Base-by-base conservation (phyloP, 2,113 vertebrate species). In the Oryzias curvinotus region DNA sequence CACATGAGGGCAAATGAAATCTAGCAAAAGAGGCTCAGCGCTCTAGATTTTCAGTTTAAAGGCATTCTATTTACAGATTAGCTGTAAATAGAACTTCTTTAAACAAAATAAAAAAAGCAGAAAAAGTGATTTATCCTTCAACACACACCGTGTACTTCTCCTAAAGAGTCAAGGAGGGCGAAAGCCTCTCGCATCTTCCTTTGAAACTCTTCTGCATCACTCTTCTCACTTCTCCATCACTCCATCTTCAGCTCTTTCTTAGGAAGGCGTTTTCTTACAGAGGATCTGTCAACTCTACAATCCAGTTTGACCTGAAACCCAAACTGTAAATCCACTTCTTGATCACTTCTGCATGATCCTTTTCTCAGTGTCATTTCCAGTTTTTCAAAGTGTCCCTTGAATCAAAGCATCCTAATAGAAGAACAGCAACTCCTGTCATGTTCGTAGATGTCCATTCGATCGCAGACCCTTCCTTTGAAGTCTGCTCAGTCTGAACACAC, bases 131-230 rank as follows among this genome's bases (percentile, higher is more conserved):
- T 13, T 25, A n/a, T 41, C 43, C 7, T 56, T 19, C 44, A 23
- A 49, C 36, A 28, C 14, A 36, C n/a, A 26, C n/a, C n/a, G 17
- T 15, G 4, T 14, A 8, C 14, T 51, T 43, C 50, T 46, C 44
- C 17, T 28, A 41, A 15, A 4, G 5, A 43, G 28, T 44, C 5
- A 19, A 23, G 51, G 23, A n/a, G 26, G 25, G 51, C 15, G 19
- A 19, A 49, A 17, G 15, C 19, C n/a, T 71, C 56, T 26, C 43
- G 47, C 57, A 36, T 47, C 48, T 60, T 75, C 52, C 30, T 48
- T 45, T 59, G 4, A 1, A 4, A 14, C n/a, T 69, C 43, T 17
- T 5, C 21, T 18, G 47, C 45, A 8, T 17, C n/a, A 3, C 62
- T 51, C 26, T 7, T 43, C 53, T 63, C 46, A n/a, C 56, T 47